Conservation (phyloP, 2,113 vertebrate genomes). For the Rostratula benghalensis region DNA sequence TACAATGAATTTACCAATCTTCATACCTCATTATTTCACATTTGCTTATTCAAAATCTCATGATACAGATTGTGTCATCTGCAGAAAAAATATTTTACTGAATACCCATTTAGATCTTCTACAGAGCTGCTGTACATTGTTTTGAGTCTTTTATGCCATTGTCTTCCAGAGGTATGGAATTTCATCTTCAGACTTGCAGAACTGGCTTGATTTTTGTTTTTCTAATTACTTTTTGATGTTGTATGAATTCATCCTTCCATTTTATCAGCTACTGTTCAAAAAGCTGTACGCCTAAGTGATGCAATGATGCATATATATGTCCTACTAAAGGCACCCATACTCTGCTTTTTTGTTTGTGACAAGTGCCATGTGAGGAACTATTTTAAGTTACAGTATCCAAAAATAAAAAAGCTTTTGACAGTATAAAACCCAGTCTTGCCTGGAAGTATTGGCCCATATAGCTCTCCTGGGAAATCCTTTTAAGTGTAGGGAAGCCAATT, state of each 20-base stretch:
- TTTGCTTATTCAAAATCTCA: conserved; percentile 8
- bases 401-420: background rate
- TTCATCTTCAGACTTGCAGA: background rate
- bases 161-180: background rate
- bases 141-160: background rate
- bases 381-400: background rate
- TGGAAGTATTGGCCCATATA: background rate
- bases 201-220: background rate
- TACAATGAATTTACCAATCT: background rate
- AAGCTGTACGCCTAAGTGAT: background rate
- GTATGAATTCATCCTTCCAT: background rate
- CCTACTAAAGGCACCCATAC: background rate
- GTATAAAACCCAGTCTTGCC: background rate
- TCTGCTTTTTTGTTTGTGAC: background rate
- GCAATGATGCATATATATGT: background rate
- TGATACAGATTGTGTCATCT: background rate
- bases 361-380: background rate
- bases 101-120: background rate
- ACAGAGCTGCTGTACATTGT: background rate
- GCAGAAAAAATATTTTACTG: background rate
- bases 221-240: background rate
- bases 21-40: background rate
- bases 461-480: background rate
- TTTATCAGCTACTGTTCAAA: background rate
- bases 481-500: background rate